Conservation (phyloP, 2,113 vertebrate species). For the Sinosuthora webbiana region DNA sequence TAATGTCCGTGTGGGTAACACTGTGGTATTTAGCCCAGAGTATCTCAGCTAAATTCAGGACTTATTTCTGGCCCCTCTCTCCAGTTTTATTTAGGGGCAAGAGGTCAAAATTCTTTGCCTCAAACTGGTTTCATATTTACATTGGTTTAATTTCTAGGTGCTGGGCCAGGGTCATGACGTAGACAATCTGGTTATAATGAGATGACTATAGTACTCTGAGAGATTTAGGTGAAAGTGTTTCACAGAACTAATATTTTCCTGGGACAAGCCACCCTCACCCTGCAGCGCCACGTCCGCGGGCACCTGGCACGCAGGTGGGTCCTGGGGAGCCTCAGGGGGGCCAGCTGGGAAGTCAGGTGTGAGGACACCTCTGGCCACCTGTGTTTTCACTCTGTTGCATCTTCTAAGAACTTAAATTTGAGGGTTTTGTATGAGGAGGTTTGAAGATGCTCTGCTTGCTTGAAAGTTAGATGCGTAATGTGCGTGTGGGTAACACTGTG, state of each 20-base stretch:
- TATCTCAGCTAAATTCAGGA: background rate
- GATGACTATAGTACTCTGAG: background rate
- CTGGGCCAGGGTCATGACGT: too few species aligned
- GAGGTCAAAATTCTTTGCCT: background rate
- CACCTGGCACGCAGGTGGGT: conserved; percentile 86
- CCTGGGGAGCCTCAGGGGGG: background rate
- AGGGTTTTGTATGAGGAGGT: accelerated
- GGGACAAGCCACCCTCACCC: conserved; percentile 63
- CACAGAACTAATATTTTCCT: conserved; percentile 12
- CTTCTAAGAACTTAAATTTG: too few species aligned
- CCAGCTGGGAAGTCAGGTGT: background rate
- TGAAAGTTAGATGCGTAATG: accelerated
- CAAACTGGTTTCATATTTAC: accelerated
- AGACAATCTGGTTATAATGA: background rate
- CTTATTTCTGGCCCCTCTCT: background rate
- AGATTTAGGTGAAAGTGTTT: background rate
- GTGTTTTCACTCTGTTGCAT: accelerated
- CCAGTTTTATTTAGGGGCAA: background rate
- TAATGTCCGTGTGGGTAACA: accelerated
- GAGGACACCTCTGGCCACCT: background rate
- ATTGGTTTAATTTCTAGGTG: background rate
- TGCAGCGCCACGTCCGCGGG: conserved; percentile 85
- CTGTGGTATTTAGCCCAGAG: too few species aligned
- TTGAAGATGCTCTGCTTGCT: background rate
- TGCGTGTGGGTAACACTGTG: accelerated